These are phyloP conservation scores for Lampris megalopsis DNA, from an alignment of 2,113 vertebrate species.

Conservation along the genomic window DNA sequence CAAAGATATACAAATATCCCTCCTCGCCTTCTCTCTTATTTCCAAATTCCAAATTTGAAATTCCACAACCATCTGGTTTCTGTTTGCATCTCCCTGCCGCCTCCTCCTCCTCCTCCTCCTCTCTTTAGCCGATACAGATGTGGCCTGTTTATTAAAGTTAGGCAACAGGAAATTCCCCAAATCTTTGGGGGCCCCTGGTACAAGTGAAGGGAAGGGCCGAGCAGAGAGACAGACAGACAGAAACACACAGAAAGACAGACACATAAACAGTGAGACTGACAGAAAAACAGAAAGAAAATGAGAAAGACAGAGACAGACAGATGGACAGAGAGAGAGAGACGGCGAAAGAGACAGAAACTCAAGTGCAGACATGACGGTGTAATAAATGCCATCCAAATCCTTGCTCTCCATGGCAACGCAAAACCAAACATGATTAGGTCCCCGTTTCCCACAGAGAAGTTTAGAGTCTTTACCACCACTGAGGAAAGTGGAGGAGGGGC, in stretches of 20 bases:
- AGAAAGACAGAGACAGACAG: not conserved
- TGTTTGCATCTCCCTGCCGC: slow-evolving; percentile 62
- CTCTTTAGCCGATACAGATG: slow-evolving; percentile 82
- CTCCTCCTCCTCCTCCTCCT: slow-evolving; percentile 48
- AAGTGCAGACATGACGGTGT: too few relatives aligned
- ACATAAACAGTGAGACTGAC: slow-evolving; percentile 27
- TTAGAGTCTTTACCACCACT: not conserved
- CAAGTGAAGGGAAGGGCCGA: slow-evolving; percentile 38
- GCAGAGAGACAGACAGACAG: slow-evolving; percentile 42
- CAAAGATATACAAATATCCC: not conserved
- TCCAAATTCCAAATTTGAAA: slow-evolving; percentile 62
- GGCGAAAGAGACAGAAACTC: too few relatives aligned
- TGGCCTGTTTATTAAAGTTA: slow-evolving; percentile 83
- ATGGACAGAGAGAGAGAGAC: too few relatives aligned
- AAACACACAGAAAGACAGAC: slow-evolving; percentile 28
- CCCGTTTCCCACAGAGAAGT: not conserved
- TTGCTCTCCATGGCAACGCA: slow-evolving; percentile 53
- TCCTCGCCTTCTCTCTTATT: slow-evolving; percentile 30
- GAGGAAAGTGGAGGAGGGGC: not conserved
- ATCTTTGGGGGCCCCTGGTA: slow-evolving; percentile 78
- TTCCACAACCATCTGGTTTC: slow-evolving; percentile 81
- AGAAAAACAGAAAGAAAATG: slow-evolving; percentile 28
- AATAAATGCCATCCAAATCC: too few relatives aligned
- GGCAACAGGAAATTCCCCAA: slow-evolving; percentile 86
- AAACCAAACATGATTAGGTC: slow-evolving; percentile 17